These are phyloP conservation scores for Mellilla xanthometata DNA, from an alignment of 2,888 invertebrate genomes.

Conservation along the genomic window DNA sequence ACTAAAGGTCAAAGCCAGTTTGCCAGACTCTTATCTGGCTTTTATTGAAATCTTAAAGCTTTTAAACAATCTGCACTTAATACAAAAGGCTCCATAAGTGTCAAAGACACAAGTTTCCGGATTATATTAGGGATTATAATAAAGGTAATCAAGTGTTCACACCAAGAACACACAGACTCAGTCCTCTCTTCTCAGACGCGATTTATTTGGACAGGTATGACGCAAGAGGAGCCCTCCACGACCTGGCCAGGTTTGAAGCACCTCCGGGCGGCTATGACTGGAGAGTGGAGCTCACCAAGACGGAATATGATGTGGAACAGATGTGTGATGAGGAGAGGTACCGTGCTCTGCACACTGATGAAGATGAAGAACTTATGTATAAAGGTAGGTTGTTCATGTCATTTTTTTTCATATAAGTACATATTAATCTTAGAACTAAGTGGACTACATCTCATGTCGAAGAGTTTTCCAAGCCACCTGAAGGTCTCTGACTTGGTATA, in stretches of 20 bases:
- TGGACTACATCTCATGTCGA: no score
- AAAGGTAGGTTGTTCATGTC: constrained; percentile 84
- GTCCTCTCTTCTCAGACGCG: constrained; percentile 9
- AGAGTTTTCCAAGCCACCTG: no score
- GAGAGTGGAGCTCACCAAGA: constrained; percentile 85
- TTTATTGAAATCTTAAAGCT: no score
- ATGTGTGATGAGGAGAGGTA: constrained; percentile 98
- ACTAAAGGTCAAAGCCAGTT: no score
- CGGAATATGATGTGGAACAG: constrained; percentile 92
- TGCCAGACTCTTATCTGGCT: no score
- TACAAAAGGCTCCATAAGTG: no score
- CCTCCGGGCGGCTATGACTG: constrained; percentile 87
- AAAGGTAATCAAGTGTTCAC: not conserved
- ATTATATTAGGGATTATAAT: no score
- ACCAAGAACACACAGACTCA: constrained; percentile 5
- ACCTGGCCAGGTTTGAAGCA: constrained; percentile 91
- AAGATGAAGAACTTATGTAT: constrained; percentile 94
- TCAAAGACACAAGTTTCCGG: no score
- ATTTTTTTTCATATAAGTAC: not conserved
- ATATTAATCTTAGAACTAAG: no score
- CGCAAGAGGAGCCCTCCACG: constrained; percentile 95
- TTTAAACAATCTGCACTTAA: no score
- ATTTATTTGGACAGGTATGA: constrained; percentile 89
- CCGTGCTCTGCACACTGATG: constrained; percentile 92
- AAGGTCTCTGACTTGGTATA: no score